Evolutionary conservation across 2,797 vertebrate species (phyloP).

Genomic region (Mormyrops attenuatus): DNA sequence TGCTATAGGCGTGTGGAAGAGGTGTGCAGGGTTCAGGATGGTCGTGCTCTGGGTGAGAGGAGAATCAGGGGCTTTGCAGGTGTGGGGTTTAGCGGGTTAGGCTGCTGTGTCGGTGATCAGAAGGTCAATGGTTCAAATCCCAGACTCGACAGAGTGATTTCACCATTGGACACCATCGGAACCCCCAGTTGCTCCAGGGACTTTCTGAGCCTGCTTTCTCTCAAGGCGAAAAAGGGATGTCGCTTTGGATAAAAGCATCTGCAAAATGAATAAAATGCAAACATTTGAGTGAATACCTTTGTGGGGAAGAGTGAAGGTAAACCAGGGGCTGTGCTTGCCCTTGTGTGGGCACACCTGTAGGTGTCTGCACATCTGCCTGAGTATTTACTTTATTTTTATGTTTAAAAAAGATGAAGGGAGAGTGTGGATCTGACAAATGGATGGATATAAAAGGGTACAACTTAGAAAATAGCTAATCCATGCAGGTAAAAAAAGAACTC

Average conservation of each 20-base stretch:
- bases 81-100: not conserved
- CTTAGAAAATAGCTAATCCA: not conserved
- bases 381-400: not conserved
- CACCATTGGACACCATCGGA: not conserved
- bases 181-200: not conserved
- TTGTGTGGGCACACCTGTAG: not conserved
- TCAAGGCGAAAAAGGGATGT: not conserved
- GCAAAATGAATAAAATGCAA: not conserved
- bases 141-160: not conserved
- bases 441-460: not conserved
- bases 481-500: not conserved
- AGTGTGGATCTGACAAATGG: not conserved
- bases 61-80: not conserved
- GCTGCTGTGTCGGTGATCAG: not conserved
- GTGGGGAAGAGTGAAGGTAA: not conserved
- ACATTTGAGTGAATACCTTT: not conserved
- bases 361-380: not conserved
- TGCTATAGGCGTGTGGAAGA: not conserved
- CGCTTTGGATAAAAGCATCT: not conserved
- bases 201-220: not conserved
- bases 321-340: not conserved
- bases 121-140: not conserved
- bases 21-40: not conserved
- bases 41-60: not conserved
- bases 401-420: not conserved